phyloP scores from a whole-genome alignment of 1,140 invertebrate species.

The Panulirus ornatus region DNA sequence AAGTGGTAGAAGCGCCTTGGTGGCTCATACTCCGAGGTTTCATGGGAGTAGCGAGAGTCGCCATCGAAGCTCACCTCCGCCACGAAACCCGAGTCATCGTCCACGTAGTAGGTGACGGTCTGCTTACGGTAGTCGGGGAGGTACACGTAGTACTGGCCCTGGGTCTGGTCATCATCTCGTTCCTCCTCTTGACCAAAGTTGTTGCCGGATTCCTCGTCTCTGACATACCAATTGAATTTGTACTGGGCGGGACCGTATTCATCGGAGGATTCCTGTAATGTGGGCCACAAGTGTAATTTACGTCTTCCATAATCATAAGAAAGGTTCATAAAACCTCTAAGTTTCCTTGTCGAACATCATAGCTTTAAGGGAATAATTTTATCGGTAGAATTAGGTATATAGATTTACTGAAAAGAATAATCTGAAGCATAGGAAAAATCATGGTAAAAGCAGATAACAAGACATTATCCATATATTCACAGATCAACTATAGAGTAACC shows the following conservation, averaged over 20 bases:
- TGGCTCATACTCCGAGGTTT: background rate
- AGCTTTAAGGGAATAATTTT: too few species aligned
- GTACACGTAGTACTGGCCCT: background rate
- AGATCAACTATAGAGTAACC: too few species aligned
- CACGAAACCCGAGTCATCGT: constrained; percentile 24
- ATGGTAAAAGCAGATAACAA: too few species aligned
- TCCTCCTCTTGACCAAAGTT: constrained; percentile 5
- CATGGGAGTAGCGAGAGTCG: constrained; percentile 1
- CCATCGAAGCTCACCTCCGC: background rate
- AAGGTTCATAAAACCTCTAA: too few species aligned
- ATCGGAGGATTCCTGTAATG: too few species aligned
- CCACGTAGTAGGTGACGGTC: background rate
- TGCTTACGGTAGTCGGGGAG: background rate
- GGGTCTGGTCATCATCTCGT: background rate
- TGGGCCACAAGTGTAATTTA: too few species aligned
- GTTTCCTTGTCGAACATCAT: too few species aligned
- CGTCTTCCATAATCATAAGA: too few species aligned
- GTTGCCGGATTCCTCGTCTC: constrained; percentile 8
- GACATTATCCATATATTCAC: too few species aligned
- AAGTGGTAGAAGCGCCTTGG: background rate
- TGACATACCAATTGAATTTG: background rate
- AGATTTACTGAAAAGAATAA: too few species aligned
- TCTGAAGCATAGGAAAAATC: too few species aligned
- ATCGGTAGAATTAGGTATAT: too few species aligned
- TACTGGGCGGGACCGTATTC: background rate